Evolutionary conservation across 2,888 invertebrate genomes (phyloP), one percentile per base, ranked within the genome.

Genomic region (Tachina fera): DNA sequence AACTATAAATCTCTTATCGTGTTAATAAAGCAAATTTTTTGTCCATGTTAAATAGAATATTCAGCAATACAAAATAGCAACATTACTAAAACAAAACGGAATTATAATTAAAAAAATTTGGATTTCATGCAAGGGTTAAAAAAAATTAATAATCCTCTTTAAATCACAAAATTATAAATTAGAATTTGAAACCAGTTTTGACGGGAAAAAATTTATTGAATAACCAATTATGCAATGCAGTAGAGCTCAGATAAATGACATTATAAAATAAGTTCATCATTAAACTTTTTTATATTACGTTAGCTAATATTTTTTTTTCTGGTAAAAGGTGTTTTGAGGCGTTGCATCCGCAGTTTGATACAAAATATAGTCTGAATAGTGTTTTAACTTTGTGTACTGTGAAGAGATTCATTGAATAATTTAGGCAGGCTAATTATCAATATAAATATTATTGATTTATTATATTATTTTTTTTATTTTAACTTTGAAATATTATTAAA

Each of bases 141-240:
- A 19, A 58, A n/a, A 49, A 19, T 67, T 58, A 45, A 61, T 70
- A 70, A 70, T 45, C 78, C 61, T 45, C 31, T 70, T 58, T 49
- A 74, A 51, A 43, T 58, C 74, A 67, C 3, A 74, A 74, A 72
- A 60, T 58, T 67, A 67, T 74, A 67, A 74, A 67, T 67, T 53
- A 79, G 16, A 19, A 78, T 39, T 60, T 45, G 43, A 22, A 2
- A 53, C 53, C 47, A 53, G 63, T 53, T 63, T 71, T 79, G 56
- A 79, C 71, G n/a, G 43, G 39, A 47, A 65, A 75, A 31, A 47
- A 9, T 16, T 11, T 0, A 61, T 43, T 16, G 9, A 19, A 16
- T 14, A 60, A 47, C 22, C 45, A 53, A n/a, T 22, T 61, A 47
- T 22, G 2, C 58, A 11, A 58, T 58, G 60, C 14, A 10, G 19